Conservation (phyloP, 2,888 invertebrate genomes). For the Meliscaeva auricollis region DNA sequence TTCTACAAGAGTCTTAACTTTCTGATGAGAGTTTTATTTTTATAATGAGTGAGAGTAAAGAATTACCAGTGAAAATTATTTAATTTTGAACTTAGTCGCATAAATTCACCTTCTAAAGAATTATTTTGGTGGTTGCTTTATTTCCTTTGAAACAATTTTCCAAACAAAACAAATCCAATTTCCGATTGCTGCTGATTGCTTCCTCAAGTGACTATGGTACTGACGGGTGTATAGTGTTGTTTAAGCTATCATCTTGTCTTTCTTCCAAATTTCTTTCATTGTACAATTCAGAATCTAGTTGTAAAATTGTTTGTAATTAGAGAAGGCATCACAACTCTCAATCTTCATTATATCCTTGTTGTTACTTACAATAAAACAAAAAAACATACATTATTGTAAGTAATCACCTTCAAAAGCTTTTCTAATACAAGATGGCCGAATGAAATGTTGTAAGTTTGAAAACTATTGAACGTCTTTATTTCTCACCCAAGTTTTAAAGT, state of each 20-base stretch:
- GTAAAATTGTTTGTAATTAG: constrained; percentile 28
- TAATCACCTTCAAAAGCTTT: not conserved
- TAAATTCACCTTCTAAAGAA: constrained; percentile 10
- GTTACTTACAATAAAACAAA: too few relatives aligned
- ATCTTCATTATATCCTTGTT: too few relatives aligned
- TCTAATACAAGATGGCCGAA: not conserved
- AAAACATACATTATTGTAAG: too few relatives aligned
- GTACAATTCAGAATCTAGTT: constrained; percentile 29
- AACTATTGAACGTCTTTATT: not conserved
- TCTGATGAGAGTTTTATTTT: too few relatives aligned
- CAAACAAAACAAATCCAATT: constrained; percentile 55
- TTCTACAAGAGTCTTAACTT: too few relatives aligned
- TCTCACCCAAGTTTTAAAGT: not conserved
- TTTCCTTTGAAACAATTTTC: not conserved
- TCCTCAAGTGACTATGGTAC: constrained; percentile 36
- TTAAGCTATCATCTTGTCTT: not conserved
- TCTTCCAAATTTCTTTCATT: constrained; percentile 5
- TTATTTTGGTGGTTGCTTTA: not conserved
- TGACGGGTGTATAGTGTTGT: not conserved
- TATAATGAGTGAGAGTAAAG: too few relatives aligned
- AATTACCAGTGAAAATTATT: too few relatives aligned
- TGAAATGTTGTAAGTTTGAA: not conserved
- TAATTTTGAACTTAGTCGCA: too few relatives aligned
- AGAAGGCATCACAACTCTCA: not conserved
- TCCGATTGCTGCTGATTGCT: constrained; percentile 59